Conservation (phyloP, 2,797 vertebrate species). For the Pseudochirops cupreus region DNA sequence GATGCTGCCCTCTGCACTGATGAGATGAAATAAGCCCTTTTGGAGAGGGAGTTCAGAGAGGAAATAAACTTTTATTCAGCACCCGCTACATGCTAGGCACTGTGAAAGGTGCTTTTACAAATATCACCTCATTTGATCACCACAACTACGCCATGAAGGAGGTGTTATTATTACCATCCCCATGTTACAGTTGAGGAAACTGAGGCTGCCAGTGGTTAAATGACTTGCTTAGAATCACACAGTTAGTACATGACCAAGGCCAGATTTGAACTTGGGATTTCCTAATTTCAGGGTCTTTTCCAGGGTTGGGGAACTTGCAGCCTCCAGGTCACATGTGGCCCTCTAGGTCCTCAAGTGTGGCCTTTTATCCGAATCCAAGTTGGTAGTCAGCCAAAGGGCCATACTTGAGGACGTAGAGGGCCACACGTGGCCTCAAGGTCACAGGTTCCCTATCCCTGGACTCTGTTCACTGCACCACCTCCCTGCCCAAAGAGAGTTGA, state of each 20-base stretch:
- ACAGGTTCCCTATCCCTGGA: too few relatives aligned
- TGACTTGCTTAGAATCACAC: not conserved
- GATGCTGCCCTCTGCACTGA: not conserved
- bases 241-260: not conserved
- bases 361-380: too few relatives aligned
- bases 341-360: too few relatives aligned
- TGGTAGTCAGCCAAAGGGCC: too few relatives aligned
- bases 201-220: not conserved
- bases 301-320: too few relatives aligned
- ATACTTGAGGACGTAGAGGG: too few relatives aligned
- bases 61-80: not conserved
- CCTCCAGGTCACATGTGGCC: too few relatives aligned
- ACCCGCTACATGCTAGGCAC: not conserved
- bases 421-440: too few relatives aligned
- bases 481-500: not conserved
- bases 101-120: not conserved
- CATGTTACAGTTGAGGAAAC: not conserved
- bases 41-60: not conserved
- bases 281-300: not conserved
- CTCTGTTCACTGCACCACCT: not conserved
- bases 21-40: not conserved
- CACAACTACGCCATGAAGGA: not conserved
- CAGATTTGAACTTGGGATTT: not conserved
- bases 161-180: not conserved
- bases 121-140: not conserved